These are phyloP conservation scores for Diaprepes abbreviatus DNA, from an alignment of 2,888 invertebrate species.

Conservation along the genomic window DNA sequence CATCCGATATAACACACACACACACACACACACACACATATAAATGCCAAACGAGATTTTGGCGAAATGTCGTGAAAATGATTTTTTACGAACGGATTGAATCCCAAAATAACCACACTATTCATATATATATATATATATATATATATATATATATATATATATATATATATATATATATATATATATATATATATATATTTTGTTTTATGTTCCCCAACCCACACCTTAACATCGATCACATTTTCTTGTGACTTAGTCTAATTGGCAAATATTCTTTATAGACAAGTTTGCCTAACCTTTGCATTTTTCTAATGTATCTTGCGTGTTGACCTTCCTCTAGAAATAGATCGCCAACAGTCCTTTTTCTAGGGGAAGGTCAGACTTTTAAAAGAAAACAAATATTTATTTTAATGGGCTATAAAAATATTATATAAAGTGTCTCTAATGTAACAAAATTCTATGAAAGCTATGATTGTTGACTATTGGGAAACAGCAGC, in stretches of 20 bases:
- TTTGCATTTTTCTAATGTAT: slow-evolving; percentile 36
- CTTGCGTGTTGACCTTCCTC: slow-evolving; percentile 42
- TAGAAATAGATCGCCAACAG: slow-evolving; percentile 33
- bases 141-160: no score
- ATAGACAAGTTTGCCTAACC: slow-evolving; percentile 16
- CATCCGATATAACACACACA: no score
- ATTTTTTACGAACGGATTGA: no score
- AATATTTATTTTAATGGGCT: slow-evolving; percentile 26
- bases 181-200: neutral
- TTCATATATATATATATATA: no score
- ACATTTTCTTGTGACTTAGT: slow-evolving; percentile 8
- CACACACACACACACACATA: no score
- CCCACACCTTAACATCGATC: slow-evolving; percentile 11
- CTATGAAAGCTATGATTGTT: no score
- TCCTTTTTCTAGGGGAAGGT: slow-evolving; percentile 37
- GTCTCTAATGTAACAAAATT: no score
- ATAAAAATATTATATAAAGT: slow-evolving; percentile 8
- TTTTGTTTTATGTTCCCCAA: neutral
- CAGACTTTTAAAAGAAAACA: slow-evolving; percentile 22
- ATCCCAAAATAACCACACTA: no score
- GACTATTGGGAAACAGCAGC: no score
- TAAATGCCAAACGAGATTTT: no score
- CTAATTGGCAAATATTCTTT: slow-evolving; percentile 20
- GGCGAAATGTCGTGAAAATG: no score
- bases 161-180: no score